phyloP scores from a whole-genome alignment of 2,113 vertebrate species.

The Syngnathus scovelli region DNA sequence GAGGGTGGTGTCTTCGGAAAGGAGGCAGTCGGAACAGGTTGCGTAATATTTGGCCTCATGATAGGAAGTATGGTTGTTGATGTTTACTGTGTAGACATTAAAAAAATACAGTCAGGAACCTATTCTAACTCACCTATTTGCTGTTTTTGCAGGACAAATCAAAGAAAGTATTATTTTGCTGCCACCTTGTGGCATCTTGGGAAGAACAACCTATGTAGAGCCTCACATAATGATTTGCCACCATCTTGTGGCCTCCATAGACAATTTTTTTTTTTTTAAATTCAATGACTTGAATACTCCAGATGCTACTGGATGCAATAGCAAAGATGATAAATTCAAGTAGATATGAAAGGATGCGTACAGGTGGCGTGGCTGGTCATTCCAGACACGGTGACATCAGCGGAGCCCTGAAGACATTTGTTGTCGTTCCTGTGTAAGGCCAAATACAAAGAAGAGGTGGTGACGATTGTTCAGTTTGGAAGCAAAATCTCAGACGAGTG shows the following conservation, averaged over 20 bases:
- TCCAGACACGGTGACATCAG: constrained; percentile 57
- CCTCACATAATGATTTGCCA: not conserved
- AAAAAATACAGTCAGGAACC: not conserved
- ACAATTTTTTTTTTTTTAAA: not conserved
- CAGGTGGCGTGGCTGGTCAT: constrained; percentile 57
- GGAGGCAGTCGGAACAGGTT: constrained; percentile 58
- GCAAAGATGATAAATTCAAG: not conserved
- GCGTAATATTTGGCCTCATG: constrained; percentile 67
- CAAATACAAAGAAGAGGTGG: not conserved
- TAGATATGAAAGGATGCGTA: constrained; percentile 17
- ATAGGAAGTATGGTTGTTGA: constrained; percentile 65
- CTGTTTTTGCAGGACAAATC: too few relatives aligned
- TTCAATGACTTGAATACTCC: not conserved
- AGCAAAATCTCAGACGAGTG: not conserved
- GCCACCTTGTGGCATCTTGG: too few relatives aligned
- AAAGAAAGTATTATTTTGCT: too few relatives aligned
- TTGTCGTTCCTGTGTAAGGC: constrained; percentile 31
- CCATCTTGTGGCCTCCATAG: not conserved
- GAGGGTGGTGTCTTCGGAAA: constrained; percentile 64
- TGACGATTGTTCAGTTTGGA: not conserved
- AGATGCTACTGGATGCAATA: constrained; percentile 1
- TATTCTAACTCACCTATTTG: too few relatives aligned
- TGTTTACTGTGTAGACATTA: constrained; percentile 44
- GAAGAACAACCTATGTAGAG: not conserved
- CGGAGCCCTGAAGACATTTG: constrained; percentile 59